Conservation (phyloP, 2,113 vertebrate species). For the Thalassarche chlororhynchos region DNA sequence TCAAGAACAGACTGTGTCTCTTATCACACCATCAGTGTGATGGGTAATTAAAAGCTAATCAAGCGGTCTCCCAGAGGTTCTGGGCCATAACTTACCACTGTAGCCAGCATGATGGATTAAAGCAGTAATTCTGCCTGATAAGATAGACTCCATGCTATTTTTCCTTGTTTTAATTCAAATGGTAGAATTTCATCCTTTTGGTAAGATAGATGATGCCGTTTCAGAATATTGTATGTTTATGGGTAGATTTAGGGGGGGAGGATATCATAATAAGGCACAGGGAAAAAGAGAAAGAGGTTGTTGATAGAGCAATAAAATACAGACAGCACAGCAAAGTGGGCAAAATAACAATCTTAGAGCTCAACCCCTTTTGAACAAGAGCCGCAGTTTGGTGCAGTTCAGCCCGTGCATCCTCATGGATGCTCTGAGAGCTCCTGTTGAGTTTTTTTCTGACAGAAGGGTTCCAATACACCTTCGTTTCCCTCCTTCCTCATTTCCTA, state of each 20-base stretch:
- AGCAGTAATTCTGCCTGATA: neutral
- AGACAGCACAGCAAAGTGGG: neutral
- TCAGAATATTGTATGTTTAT: neutral
- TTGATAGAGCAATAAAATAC: neutral
- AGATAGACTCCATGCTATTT: neutral
- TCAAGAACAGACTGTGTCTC: neutral
- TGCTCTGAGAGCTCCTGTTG: neutral
- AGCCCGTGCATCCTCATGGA: neutral
- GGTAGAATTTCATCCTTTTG: neutral
- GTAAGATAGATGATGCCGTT: neutral
- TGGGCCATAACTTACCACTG: neutral
- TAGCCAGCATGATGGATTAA: neutral
- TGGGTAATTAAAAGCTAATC: constrained; percentile 19
- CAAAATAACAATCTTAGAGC: neutral
- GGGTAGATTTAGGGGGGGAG: neutral
- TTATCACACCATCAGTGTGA: neutral
- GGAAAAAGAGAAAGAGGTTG: neutral
- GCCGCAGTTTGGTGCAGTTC: neutral
- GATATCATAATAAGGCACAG: neutral
- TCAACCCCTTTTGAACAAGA: neutral
- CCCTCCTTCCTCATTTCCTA: neutral
- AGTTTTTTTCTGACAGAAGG: neutral
- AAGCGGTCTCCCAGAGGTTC: neutral
- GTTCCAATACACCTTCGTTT: neutral
- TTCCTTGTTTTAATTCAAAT: neutral